Percentiles rank a stretch among this genome's conserved stretches.
These are phyloP conservation scores for Turnix velox DNA, from an alignment of 2,113 vertebrate species.

Conservation along the genomic window DNA sequence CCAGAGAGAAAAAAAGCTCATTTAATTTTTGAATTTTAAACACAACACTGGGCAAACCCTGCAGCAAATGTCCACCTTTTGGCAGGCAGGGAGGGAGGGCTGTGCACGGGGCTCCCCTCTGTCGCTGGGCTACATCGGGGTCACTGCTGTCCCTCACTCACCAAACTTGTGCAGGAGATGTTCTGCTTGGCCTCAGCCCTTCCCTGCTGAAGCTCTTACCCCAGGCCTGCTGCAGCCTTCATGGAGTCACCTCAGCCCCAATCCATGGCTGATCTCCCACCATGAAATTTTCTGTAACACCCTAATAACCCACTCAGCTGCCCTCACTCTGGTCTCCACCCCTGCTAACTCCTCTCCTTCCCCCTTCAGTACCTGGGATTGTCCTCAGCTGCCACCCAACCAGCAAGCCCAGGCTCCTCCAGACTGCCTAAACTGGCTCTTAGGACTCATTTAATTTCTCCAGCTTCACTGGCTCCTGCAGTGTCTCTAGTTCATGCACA, in stretches of 20 bases:
- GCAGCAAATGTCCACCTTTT: background rate
- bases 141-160: background rate
- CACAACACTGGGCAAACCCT: accelerated
- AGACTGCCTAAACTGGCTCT: background rate
- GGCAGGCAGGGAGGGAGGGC: background rate
- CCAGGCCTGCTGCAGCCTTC: background rate
- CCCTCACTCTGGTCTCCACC: background rate
- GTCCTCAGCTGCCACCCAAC: background rate
- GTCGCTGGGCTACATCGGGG: background rate
- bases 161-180: background rate
- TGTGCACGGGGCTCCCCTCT: accelerated
- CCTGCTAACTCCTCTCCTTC: background rate
- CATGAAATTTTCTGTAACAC: background rate
- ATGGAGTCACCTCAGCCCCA: accelerated
- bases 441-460: accelerated
- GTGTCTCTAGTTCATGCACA: background rate
- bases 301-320: accelerated
- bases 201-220: background rate
- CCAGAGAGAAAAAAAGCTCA: background rate
- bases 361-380: background rate
- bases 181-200: background rate
- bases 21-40: background rate
- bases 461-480: background rate
- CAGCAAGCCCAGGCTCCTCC: background rate
- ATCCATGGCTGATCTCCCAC: background rate